Percentiles rank a stretch among this genome's conserved stretches.
phyloP scores from a whole-genome alignment of 1,140 invertebrate genomes.

The Calycopis cecrops region DNA sequence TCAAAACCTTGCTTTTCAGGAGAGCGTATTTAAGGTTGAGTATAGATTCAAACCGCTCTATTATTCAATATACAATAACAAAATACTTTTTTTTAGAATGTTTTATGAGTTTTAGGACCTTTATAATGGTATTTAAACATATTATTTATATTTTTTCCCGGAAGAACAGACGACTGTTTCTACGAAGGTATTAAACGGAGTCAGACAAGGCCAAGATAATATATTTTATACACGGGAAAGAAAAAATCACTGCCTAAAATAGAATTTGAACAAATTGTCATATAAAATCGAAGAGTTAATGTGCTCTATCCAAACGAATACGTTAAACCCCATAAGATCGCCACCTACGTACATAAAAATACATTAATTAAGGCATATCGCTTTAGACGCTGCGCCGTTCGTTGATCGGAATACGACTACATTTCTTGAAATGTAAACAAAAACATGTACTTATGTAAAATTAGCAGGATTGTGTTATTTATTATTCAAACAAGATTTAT shows the following conservation, averaged over 20 bases:
- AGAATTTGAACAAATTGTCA: conserved; percentile 7
- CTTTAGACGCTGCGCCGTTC: conserved; percentile 12
- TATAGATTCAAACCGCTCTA: too few species aligned
- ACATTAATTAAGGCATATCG: conserved; percentile 11
- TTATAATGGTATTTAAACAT: conserved; percentile 18
- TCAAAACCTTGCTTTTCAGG: too few species aligned
- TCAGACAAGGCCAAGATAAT: conserved; percentile 17
- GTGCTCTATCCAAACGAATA: conserved; percentile 11
- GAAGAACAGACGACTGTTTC: too few species aligned
- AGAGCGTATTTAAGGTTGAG: too few species aligned
- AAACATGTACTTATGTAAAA: conserved; percentile 11
- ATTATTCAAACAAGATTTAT: too few species aligned
- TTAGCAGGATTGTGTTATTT: too few species aligned
- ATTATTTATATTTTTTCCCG: conserved; percentile 17
- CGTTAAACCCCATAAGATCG: conserved; percentile 10
- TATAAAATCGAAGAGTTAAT: conserved; percentile 9
- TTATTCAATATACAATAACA: conserved; percentile 14
- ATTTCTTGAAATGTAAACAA: conserved; percentile 13
- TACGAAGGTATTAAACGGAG: too few species aligned
- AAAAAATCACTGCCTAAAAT: background rate
- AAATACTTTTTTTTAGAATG: conserved; percentile 14
- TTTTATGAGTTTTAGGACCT: conserved; percentile 13
- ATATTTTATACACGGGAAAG: conserved; percentile 9
- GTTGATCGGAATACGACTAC: background rate
- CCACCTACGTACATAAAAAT: too few species aligned